Conservation (phyloP, 2,113 vertebrate species). For the Camelus bactrianus region DNA sequence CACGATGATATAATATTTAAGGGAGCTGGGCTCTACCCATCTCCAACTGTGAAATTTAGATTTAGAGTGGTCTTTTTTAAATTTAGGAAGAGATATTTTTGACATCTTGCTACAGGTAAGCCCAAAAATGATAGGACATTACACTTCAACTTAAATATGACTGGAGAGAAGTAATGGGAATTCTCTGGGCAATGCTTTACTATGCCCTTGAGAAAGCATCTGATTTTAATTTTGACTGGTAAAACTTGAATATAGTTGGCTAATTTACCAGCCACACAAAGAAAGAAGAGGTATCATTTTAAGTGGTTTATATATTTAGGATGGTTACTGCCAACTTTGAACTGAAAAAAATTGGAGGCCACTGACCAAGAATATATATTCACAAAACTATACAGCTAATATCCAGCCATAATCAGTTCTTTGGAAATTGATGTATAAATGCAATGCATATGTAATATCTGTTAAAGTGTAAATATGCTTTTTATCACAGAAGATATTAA, state of each 20-base stretch:
- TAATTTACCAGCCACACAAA: background rate
- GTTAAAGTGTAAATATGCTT: background rate
- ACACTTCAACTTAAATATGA: background rate
- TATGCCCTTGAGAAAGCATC: background rate
- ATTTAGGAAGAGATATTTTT: background rate
- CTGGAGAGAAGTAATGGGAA: background rate
- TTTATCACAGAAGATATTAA: background rate
- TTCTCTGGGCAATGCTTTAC: background rate
- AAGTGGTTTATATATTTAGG: background rate
- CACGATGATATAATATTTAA: constrained; percentile 7
- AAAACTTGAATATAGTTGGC: background rate
- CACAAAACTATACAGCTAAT: background rate
- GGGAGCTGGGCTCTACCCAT: background rate
- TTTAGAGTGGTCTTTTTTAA: background rate
- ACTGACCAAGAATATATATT: background rate
- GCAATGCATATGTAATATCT: background rate
- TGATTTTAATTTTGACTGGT: constrained; percentile 1
- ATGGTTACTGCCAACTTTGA: background rate
- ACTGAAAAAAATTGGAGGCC: background rate
- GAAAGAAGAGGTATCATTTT: background rate
- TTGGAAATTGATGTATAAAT: background rate
- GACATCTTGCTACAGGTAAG: background rate
- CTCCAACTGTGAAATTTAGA: background rate
- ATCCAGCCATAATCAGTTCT: background rate
- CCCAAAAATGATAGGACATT: background rate